Conservation (phyloP, 2,888 invertebrate species). For the Osedax frankpressi region DNA sequence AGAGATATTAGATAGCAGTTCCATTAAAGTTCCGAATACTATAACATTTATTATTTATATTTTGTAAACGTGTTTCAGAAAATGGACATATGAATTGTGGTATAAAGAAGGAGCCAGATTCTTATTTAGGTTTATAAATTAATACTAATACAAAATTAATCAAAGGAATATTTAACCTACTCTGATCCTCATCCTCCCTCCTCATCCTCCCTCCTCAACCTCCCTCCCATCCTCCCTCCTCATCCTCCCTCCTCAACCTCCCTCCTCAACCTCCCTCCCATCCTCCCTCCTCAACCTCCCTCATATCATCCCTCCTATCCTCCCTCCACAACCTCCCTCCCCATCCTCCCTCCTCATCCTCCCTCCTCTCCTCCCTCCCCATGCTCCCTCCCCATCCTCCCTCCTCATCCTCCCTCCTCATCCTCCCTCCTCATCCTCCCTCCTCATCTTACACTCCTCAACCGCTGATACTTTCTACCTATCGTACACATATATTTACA, state of each 20-base stretch:
- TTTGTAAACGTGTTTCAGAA: too few relatives aligned
- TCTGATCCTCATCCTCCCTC: background rate
- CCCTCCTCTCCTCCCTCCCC: background rate
- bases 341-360: background rate
- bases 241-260: background rate
- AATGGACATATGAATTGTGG: too few relatives aligned
- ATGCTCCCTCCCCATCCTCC: background rate
- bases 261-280: background rate
- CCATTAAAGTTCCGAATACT: too few relatives aligned
- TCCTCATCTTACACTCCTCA: background rate
- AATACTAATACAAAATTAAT: too few relatives aligned
- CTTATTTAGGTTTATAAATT: too few relatives aligned
- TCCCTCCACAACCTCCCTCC: background rate
- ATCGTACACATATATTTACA: background rate
- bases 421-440: background rate
- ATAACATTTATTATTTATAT: too few relatives aligned
- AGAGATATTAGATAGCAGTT: too few relatives aligned
- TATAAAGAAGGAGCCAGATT: too few relatives aligned
- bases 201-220: background rate
- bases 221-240: background rate
- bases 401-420: background rate
- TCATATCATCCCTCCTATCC: background rate
- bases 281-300: background rate
- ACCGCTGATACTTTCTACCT: background rate
- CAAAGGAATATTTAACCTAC: too few relatives aligned